A percentile compares a stretch with the other conserved stretches of the same genome.
Conservation (phyloP, 2,797 vertebrate genomes). For the Sarcoramphus papa region DNA sequence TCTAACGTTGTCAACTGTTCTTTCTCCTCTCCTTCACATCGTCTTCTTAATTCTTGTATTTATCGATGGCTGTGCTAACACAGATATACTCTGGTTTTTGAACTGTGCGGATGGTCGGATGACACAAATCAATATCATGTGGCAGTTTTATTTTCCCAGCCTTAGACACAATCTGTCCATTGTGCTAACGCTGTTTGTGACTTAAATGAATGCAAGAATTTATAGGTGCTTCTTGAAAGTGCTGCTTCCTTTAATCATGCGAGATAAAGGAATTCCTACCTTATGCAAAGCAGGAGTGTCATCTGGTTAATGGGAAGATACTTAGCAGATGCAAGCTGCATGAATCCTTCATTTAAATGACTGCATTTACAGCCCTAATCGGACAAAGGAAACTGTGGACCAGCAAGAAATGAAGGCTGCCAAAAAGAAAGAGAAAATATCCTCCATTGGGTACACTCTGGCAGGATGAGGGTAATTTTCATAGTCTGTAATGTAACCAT, state of each 20-base stretch:
- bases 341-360: slow-evolving; percentile 17
- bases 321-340: slow-evolving; percentile 9
- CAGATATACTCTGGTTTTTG: background rate
- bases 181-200: background rate
- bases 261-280: slow-evolving; percentile 22
- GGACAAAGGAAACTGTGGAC: background rate
- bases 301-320: slow-evolving; percentile 17
- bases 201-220: slow-evolving; percentile 18
- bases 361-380: background rate
- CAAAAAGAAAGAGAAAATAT: background rate
- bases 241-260: background rate
- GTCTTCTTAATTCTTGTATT: background rate
- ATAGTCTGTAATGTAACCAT: background rate
- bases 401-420: background rate
- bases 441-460: background rate
- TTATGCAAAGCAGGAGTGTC: background rate
- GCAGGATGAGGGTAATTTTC: background rate
- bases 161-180: background rate
- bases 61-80: slow-evolving; percentile 12
- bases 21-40: background rate
- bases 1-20: background rate
- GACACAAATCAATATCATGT: background rate
- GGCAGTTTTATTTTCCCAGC: slow-evolving; percentile 8
- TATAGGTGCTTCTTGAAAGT: background rate
- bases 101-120: background rate